These are phyloP conservation scores for Oegoconia quadripuncta DNA, from an alignment of 2,888 invertebrate genomes.

Conservation along the genomic window DNA sequence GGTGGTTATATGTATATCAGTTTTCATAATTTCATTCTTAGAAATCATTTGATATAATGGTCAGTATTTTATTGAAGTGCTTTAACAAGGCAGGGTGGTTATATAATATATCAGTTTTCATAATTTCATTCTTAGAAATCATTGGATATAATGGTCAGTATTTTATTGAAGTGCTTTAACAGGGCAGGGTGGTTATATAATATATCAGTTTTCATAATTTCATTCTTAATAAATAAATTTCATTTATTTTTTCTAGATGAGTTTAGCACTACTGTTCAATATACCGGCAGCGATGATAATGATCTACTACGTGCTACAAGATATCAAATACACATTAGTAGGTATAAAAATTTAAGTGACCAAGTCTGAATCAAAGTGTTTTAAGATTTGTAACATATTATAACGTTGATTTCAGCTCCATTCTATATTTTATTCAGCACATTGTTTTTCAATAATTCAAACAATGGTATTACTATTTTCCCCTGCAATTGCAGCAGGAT, in stretches of 20 bases:
- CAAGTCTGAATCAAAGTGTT: too few species aligned
- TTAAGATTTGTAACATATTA: background rate
- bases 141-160: background rate
- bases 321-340: background rate
- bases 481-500: constrained; percentile 16
- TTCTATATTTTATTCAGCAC: background rate
- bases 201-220: too few species aligned
- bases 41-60: background rate
- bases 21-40: too few species aligned
- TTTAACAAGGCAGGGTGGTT: too few species aligned
- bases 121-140: background rate
- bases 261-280: background rate
- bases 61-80: background rate
- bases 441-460: constrained; percentile 10
- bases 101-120: too few species aligned
- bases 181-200: too few species aligned
- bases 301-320: background rate
- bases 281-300: background rate
- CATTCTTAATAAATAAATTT: background rate
- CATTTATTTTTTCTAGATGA: background rate
- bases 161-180: background rate
- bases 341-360: too few species aligned
- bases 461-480: constrained; percentile 15
- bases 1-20: too few species aligned
- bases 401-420: constrained; percentile 2